phyloP scores from a whole-genome alignment of 1,140 invertebrate species.

The Drosophila pandora region DNA sequence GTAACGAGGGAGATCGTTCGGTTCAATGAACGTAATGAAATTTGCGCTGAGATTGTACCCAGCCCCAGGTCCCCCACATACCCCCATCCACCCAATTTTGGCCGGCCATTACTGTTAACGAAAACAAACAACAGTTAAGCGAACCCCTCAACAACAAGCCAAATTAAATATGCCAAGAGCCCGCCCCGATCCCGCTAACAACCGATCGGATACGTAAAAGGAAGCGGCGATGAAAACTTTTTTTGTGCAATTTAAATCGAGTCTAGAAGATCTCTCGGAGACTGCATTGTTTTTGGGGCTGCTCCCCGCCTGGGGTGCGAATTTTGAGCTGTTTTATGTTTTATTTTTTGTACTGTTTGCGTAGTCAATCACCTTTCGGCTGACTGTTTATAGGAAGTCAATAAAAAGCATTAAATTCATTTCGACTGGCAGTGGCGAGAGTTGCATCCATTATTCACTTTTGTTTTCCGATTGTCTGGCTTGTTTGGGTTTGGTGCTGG shows the following conservation, averaged over 20 bases:
- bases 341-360: conserved; percentile 30
- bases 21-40: conserved; percentile 79
- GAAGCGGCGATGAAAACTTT: conserved; percentile 51
- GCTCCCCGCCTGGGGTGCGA: conserved; percentile 14
- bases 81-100: neutral
- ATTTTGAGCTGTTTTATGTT: conserved; percentile 4
- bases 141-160: conserved; percentile 53
- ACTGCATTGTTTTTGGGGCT: conserved; percentile 38
- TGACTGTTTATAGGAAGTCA: conserved; percentile 74
- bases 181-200: conserved; percentile 8
- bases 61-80: neutral
- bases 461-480: conserved; percentile 27
- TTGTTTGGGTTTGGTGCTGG: conserved; percentile 2
- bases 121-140: conserved; percentile 78
- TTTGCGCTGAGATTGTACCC: conserved; percentile 28
- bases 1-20: conserved; percentile 49
- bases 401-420: conserved; percentile 65
- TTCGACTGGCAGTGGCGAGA: conserved; percentile 31
- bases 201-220: conserved; percentile 51
- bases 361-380: conserved; percentile 77
- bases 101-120: conserved; percentile 71
- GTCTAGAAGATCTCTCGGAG: conserved; percentile 56
- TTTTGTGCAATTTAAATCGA: conserved; percentile 51
- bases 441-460: conserved; percentile 61
- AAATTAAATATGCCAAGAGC: conserved; percentile 62